These are phyloP conservation scores for Himantopus leucocephalus DNA, from an alignment of 2,113 vertebrate genomes.

Conservation along the genomic window DNA sequence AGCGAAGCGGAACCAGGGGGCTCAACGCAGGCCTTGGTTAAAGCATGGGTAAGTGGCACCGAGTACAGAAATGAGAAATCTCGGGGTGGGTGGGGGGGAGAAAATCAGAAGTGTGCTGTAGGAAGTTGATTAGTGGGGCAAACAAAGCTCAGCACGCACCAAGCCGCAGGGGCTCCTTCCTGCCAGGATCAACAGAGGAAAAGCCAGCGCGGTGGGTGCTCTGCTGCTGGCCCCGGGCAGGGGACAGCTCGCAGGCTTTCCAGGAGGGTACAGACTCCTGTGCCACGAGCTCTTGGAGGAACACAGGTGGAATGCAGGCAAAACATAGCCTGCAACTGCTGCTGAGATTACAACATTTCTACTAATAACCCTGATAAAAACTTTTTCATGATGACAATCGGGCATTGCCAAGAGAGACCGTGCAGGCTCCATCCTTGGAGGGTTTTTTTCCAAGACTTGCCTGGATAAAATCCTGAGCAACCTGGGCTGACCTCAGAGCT, in stretches of 20 bases:
- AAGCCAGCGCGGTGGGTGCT: neutral
- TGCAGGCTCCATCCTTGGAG: neutral
- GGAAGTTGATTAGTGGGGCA: neutral
- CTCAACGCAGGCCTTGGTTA: neutral
- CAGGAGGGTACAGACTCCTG: neutral
- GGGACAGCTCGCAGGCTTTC: neutral
- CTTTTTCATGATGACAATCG: neutral
- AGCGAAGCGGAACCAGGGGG: neutral
- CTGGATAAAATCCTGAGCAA: neutral
- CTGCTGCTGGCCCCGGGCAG: accelerated
- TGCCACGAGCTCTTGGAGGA: neutral
- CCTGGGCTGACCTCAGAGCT: neutral
- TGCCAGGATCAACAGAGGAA: neutral
- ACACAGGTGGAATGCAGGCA: neutral
- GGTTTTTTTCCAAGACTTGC: neutral
- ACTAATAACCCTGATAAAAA: neutral
- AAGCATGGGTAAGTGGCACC: neutral
- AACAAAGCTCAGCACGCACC: neutral
- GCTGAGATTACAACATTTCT: neutral
- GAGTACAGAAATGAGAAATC: neutral
- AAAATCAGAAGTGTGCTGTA: neutral
- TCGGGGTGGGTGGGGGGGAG: neutral
- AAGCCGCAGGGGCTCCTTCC: neutral
- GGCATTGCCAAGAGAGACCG: accelerated
- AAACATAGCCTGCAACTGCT: neutral